phyloP scores from a whole-genome alignment of 2,797 vertebrate species.

The Scyliorhinus canicula region DNA sequence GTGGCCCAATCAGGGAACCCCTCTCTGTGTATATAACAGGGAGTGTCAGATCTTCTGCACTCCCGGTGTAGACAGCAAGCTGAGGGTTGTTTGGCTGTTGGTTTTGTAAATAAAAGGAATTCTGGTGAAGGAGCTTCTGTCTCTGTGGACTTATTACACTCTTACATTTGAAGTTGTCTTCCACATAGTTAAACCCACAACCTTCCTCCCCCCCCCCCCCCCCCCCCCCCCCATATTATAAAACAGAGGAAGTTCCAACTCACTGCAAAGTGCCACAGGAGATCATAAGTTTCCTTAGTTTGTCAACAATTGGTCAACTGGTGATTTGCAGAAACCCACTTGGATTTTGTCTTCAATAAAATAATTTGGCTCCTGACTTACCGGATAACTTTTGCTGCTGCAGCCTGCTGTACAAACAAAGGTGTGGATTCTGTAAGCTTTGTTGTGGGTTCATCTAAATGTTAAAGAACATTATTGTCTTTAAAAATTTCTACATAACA shows the following conservation, averaged over 20 bases:
- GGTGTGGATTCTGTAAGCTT: constrained; percentile 50
- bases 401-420: constrained; percentile 64
- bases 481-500: background rate
- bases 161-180: background rate
- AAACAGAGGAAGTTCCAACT: background rate
- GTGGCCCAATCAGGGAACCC: no score
- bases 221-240: background rate
- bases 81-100: no score
- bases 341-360: background rate
- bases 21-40: no score
- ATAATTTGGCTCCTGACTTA: constrained; percentile 45
- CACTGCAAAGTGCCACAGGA: background rate
- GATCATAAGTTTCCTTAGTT: no score
- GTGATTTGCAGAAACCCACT: background rate
- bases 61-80: no score
- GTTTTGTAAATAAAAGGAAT: no score
- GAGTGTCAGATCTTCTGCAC: no score
- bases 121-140: no score
- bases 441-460: constrained; percentile 49
- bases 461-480: constrained; percentile 15
- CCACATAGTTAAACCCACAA: background rate
- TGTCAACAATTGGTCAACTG: background rate
- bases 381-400: constrained; percentile 67
- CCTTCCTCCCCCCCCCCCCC: no score
- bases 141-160: no score